A percentile compares a stretch with the other conserved stretches of the same genome.
Conservation (phyloP, 2,888 invertebrate species). For the Pyrrhosoma nymphula region DNA sequence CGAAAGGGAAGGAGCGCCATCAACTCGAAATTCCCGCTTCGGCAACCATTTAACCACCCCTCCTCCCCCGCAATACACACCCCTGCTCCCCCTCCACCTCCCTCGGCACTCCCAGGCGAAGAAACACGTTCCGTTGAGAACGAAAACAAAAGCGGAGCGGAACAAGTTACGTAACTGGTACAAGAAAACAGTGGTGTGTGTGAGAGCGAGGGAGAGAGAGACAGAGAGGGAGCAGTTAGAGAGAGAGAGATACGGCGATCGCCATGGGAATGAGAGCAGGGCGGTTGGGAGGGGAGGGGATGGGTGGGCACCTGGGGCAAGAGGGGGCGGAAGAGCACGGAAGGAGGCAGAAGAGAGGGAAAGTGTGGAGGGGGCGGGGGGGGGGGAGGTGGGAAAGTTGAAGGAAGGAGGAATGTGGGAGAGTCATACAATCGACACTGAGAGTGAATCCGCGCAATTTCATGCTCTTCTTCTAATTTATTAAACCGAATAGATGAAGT, state of each 20-base stretch:
- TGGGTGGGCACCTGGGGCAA: not conserved
- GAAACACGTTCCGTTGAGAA: constrained; percentile 53
- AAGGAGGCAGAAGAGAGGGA: not conserved
- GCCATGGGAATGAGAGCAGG: constrained; percentile 37
- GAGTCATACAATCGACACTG: not conserved
- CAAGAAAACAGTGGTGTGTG: constrained; percentile 33
- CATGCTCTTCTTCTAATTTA: not conserved
- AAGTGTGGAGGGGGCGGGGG: not conserved
- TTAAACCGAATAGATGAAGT: not conserved
- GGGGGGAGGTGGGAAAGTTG: not conserved
- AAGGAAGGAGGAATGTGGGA: not conserved
- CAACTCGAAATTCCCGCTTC: not conserved
- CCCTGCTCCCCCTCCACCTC: not conserved
- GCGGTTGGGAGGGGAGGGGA: not conserved
- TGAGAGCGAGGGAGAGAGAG: not conserved
- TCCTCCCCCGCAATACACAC: not conserved
- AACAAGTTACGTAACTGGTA: constrained; percentile 62
- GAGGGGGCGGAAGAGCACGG: not conserved
- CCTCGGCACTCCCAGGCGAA: constrained; percentile 18
- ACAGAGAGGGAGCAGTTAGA: not conserved
- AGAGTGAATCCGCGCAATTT: not conserved
- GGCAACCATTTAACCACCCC: not conserved
- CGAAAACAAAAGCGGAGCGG: constrained; percentile 63
- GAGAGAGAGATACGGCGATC: not conserved
- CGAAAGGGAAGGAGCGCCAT: not conserved